These are phyloP conservation scores for Morone chrysops DNA, from an alignment of 2,113 vertebrate genomes.

Conservation along the genomic window DNA sequence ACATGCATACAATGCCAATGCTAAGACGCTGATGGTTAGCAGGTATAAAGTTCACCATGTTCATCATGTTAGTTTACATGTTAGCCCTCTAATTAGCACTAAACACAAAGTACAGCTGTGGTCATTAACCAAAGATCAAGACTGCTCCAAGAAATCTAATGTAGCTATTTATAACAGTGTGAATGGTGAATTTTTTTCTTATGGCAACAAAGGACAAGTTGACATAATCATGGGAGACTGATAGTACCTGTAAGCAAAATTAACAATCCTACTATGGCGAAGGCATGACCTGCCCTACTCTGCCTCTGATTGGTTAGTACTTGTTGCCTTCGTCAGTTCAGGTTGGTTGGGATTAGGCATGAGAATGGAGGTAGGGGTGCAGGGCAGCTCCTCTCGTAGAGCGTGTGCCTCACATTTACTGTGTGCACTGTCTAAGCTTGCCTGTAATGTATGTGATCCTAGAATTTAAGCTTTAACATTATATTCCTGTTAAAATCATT, in stretches of 20 bases:
- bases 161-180: no score
- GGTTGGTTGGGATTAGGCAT: no score
- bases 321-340: no score
- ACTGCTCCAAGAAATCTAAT: no score
- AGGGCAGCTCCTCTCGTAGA: no score
- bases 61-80: not conserved
- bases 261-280: no score
- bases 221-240: conserved; percentile 38
- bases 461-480: not conserved
- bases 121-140: no score
- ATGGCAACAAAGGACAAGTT: not conserved
- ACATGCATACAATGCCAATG: no score
- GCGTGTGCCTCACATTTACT: not conserved
- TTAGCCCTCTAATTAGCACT: not conserved
- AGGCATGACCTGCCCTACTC: no score
- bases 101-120: no score
- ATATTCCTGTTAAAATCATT: not conserved
- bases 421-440: not conserved
- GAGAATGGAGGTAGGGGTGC: no score
- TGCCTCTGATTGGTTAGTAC: no score
- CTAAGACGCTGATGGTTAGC: not conserved
- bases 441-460: not conserved
- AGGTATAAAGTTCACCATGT: not conserved
- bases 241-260: not conserved
- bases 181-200: not conserved